Conservation (phyloP, 2,113 vertebrate genomes). For the Vireo altiloquus region DNA sequence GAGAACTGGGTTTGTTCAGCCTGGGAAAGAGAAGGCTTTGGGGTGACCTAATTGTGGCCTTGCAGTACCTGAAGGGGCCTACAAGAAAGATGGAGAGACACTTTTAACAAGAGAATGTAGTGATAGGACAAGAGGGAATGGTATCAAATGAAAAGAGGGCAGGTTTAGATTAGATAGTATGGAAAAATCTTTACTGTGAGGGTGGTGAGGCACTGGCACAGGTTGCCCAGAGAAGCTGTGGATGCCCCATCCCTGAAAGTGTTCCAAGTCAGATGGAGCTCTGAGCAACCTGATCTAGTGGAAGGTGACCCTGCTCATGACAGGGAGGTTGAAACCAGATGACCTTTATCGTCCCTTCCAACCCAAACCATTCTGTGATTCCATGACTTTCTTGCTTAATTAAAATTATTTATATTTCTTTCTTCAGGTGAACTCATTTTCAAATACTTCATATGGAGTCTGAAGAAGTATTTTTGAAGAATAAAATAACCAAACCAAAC, state of each 20-base stretch:
- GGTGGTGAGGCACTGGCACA: not conserved
- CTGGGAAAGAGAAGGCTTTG: not conserved
- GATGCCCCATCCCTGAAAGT: not conserved
- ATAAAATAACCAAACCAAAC: not conserved
- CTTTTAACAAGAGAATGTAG: not conserved
- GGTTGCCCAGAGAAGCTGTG: not conserved
- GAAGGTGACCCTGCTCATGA: not conserved
- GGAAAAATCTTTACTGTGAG: not conserved
- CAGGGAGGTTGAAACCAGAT: fast-evolving
- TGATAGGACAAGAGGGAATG: not conserved
- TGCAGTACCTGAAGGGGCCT: not conserved
- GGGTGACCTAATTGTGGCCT: not conserved
- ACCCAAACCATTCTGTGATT: not conserved
- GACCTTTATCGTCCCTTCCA: not conserved
- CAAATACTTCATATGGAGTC: not conserved
- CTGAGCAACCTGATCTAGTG: not conserved
- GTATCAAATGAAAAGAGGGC: not conserved
- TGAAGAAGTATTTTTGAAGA: not conserved
- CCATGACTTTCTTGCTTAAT: not conserved
- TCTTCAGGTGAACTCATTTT: not conserved
- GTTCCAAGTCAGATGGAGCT: not conserved
- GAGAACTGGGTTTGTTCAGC: not conserved
- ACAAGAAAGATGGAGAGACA: not conserved
- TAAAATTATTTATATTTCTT: not conserved
- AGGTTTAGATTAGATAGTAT: not conserved